A percentile compares a stretch with the other conserved stretches of the same genome.
Evolutionary conservation across 1,140 invertebrate genomes (phyloP).

Genomic region (Phenacoccus solenopsis): DNA sequence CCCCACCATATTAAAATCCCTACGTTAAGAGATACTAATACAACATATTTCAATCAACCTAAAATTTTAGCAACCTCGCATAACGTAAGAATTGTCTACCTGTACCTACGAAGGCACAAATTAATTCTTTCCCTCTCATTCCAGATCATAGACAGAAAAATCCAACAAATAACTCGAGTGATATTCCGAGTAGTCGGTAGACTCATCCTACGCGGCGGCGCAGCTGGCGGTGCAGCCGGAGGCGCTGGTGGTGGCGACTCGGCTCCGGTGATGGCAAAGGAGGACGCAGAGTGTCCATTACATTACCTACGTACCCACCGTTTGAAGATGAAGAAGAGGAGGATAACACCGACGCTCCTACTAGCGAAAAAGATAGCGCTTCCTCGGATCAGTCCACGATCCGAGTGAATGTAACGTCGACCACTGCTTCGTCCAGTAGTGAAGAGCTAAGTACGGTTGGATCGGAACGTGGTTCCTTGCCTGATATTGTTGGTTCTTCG

Average conservation of each 20-base stretch:
- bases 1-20: too few species aligned
- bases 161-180: slow-evolving; percentile 52
- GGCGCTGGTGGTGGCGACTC: slow-evolving; percentile 35
- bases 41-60: too few species aligned
- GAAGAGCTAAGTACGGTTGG: background rate
- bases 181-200: slow-evolving; percentile 53
- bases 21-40: too few species aligned
- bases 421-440: slow-evolving; percentile 34
- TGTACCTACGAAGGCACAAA: too few species aligned
- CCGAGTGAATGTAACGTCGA: slow-evolving; percentile 13
- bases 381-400: slow-evolving; percentile 20
- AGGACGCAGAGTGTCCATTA: slow-evolving; percentile 39
- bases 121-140: slow-evolving; percentile 32
- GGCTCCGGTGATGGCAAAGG: slow-evolving; percentile 30
- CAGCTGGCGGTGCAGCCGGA: slow-evolving; percentile 34
- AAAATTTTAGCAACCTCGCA: too few species aligned
- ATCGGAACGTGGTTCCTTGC: background rate
- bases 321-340: slow-evolving; percentile 37
- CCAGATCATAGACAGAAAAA: slow-evolving; percentile 64
- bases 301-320: slow-evolving; percentile 40
- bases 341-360: slow-evolving; percentile 34
- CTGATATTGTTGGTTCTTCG: too few species aligned
- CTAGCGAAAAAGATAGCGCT: slow-evolving; percentile 27
- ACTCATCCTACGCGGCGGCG: slow-evolving; percentile 43
- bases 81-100: too few species aligned